Conservation (phyloP, 2,888 invertebrate genomes). For the Chrysolina haemoptera region DNA sequence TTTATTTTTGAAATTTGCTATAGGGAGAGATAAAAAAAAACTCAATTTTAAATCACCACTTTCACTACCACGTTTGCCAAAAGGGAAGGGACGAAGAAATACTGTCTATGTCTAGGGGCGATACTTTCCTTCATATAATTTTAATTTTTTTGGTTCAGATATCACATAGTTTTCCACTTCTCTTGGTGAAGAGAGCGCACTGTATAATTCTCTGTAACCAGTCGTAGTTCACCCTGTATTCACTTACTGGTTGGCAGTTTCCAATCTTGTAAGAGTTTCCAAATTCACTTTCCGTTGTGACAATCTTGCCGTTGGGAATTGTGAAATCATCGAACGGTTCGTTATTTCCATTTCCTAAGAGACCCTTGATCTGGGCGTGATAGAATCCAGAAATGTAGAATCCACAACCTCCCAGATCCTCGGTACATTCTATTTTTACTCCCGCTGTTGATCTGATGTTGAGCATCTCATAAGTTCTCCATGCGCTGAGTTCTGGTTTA, state of each 20-base stretch:
- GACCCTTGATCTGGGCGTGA: conserved; percentile 84
- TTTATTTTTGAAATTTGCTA: no score
- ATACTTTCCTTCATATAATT: no score
- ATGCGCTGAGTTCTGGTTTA: conserved; percentile 79
- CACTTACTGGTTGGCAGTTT: conserved; percentile 72
- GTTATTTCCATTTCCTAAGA: conserved; percentile 91
- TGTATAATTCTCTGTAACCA: no score
- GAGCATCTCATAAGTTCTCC: conserved; percentile 74
- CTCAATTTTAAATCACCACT: no score
- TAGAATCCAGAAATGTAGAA: conserved; percentile 88
- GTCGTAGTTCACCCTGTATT: no score
- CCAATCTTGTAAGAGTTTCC: conserved; percentile 82
- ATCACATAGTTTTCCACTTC: no score
- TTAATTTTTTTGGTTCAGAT: no score
- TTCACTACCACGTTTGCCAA: no score
- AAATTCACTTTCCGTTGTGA: conserved; percentile 74
- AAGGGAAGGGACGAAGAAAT: no score
- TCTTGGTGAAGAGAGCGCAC: no score
- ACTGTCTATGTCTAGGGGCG: no score
- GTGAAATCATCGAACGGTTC: conserved; percentile 90
- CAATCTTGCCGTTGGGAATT: conserved; percentile 81
- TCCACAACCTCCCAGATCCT: conserved; percentile 78
- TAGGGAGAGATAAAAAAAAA: no score
- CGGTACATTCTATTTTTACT: conserved; percentile 75
- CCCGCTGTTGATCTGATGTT: conserved; percentile 78